A percentile compares a stretch with the other conserved stretches of the same genome.
Conservation (phyloP, 2,888 invertebrate species). For the Flexamia atlantica region DNA sequence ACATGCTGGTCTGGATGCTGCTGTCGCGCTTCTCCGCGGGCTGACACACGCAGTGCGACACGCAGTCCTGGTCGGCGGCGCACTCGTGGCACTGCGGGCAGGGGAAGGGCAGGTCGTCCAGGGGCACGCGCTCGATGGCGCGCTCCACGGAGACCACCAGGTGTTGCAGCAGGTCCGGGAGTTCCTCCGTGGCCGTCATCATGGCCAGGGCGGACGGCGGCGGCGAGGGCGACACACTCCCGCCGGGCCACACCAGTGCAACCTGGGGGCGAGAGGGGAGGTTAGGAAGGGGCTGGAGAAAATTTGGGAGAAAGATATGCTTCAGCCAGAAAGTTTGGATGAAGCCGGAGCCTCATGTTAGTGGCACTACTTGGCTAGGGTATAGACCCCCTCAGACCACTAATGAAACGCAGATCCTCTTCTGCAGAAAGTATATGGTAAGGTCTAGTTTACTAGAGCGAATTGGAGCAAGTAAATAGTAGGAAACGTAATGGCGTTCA, state of each 20-base stretch:
- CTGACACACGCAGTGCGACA: constrained; percentile 74
- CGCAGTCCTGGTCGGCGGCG: constrained; percentile 69
- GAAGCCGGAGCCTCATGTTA: no score
- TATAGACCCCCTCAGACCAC: no score
- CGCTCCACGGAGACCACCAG: constrained; percentile 83
- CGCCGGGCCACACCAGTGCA: constrained; percentile 73
- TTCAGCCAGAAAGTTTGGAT: no score
- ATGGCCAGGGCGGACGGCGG: constrained; percentile 69
- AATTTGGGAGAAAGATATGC: no score
- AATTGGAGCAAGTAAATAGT: no score
- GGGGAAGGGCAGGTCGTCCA: constrained; percentile 82
- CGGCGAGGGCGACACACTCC: constrained; percentile 71
- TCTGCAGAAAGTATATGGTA: no score
- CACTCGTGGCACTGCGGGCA: constrained; percentile 76
- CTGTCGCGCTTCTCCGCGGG: constrained; percentile 74
- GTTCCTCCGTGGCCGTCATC: constrained; percentile 75
- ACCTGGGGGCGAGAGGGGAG: constrained; percentile 46
- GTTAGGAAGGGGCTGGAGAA: no score
- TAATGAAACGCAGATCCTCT: no score
- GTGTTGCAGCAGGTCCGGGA: constrained; percentile 82
- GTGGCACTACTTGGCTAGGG: no score
- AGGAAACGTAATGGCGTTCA: no score
- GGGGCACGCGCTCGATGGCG: constrained; percentile 82
- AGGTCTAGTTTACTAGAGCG: no score
- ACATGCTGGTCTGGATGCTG: constrained; percentile 78